Conservation (phyloP, 2,797 vertebrate genomes). For the Chaenodraco wilsoni region DNA sequence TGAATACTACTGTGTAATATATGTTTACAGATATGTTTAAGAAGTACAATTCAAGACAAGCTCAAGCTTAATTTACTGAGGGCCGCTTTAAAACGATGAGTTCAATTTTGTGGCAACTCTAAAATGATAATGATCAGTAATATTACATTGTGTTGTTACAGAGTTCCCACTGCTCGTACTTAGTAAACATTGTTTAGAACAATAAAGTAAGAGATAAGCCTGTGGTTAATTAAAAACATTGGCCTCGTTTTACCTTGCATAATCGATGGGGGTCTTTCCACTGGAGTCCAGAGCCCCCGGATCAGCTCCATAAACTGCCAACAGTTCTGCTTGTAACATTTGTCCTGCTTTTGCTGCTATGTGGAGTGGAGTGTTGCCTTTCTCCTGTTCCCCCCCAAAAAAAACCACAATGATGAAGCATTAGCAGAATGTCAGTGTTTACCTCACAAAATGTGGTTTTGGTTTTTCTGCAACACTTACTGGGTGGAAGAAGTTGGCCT, state of each 20-base stretch:
- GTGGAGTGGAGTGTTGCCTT: slow-evolving; percentile 95
- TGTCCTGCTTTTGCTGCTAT: slow-evolving; percentile 97
- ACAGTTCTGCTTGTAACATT: slow-evolving; percentile 91
- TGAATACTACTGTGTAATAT: too few species aligned
- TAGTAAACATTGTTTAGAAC: background rate
- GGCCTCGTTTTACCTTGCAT: slow-evolving; percentile 86
- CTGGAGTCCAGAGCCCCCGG: slow-evolving; percentile 94
- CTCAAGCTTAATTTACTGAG: too few species aligned
- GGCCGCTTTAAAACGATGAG: background rate
- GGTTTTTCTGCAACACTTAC: slow-evolving; percentile 80
- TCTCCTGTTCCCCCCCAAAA: slow-evolving; percentile 85
- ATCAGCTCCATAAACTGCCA: slow-evolving; percentile 96
- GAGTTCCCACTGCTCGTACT: background rate
- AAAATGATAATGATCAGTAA: background rate
- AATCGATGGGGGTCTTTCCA: slow-evolving; percentile 95
- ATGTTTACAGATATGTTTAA: too few species aligned
- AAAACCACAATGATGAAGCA: background rate
- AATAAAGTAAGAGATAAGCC: background rate
- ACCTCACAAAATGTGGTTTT: background rate
- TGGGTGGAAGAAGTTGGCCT: slow-evolving; percentile 98
- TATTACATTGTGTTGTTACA: slow-evolving; percentile 1
- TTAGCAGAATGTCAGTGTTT: background rate
- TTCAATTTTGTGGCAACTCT: background rate
- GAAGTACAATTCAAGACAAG: too few species aligned
- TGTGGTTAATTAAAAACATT: background rate